phyloP scores from a whole-genome alignment of 2,797 vertebrate genomes.

The Buceros bicornis region DNA sequence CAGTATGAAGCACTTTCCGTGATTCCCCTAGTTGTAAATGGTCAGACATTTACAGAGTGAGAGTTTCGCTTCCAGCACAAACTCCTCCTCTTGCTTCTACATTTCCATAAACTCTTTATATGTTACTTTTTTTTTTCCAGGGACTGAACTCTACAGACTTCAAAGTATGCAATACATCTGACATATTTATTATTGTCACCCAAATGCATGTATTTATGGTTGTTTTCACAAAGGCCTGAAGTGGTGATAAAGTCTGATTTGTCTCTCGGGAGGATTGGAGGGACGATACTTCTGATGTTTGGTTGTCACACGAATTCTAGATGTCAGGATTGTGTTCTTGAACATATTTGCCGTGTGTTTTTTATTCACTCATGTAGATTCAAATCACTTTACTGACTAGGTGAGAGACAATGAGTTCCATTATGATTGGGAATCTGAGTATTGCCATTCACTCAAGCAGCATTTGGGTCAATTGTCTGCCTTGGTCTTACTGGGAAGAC shows the following conservation, averaged over 20 bases:
- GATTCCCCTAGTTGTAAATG: neutral
- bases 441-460: neutral
- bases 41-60: neutral
- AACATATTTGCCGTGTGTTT: neutral
- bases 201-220: constrained; percentile 30
- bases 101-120: neutral
- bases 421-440: neutral
- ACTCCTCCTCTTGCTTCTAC: neutral
- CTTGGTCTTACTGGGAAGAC: neutral
- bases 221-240: constrained; percentile 32
- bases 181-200: constrained; percentile 27
- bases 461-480: neutral
- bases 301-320: neutral
- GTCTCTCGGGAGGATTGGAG: neutral
- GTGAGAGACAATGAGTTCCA: neutral
- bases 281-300: neutral
- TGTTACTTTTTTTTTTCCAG: neutral
- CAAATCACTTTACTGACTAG: neutral
- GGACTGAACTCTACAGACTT: constrained; percentile 18
- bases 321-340: neutral
- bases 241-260: neutral
- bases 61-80: constrained; percentile 22
- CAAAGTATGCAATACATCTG: constrained; percentile 10
- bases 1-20: neutral
- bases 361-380: neutral